Evolutionary conservation across 2,888 invertebrate genomes (phyloP).

Genomic region (Mythimna lalbum): DNA sequence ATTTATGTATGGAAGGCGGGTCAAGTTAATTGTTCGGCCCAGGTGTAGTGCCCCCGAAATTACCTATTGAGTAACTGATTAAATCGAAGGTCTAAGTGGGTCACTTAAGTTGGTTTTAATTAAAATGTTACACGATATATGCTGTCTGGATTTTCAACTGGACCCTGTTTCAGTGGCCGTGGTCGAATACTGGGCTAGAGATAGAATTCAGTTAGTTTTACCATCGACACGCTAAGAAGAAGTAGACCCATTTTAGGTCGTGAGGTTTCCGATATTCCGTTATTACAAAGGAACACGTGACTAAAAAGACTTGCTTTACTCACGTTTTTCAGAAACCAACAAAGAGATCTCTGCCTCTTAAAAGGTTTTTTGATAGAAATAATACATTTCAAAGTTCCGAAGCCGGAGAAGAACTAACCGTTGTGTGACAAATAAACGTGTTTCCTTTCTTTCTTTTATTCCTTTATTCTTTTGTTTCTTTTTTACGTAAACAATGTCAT

Average conservation of each 20-base stretch:
- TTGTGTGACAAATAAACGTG: too few relatives aligned
- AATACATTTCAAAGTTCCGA: slow-evolving; percentile 33
- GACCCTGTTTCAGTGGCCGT: neutral
- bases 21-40: slow-evolving; percentile 79
- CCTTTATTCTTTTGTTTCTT: slow-evolving; percentile 10
- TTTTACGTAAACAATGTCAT: neutral
- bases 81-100: slow-evolving; percentile 73
- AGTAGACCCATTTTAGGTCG: slow-evolving; percentile 7
- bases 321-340: slow-evolving; percentile 39
- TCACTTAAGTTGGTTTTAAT: slow-evolving; percentile 65
- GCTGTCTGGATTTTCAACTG: slow-evolving; percentile 47
- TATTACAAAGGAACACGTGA: slow-evolving; percentile 3
- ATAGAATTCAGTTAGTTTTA: too few relatives aligned
- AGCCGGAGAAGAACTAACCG: slow-evolving; percentile 22
- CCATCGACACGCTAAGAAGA: too few relatives aligned
- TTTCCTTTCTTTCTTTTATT: too few relatives aligned
- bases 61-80: slow-evolving; percentile 77
- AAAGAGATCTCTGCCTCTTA: neutral
- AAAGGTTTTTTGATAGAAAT: slow-evolving; percentile 10
- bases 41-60: slow-evolving; percentile 68
- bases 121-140: slow-evolving; percentile 66
- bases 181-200: too few relatives aligned
- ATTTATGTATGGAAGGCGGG: slow-evolving; percentile 81
- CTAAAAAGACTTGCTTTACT: slow-evolving; percentile 4
- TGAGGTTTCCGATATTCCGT: slow-evolving; percentile 26